phyloP scores from a whole-genome alignment of 2,113 vertebrate species.

The Todiramphus chloris region DNA sequence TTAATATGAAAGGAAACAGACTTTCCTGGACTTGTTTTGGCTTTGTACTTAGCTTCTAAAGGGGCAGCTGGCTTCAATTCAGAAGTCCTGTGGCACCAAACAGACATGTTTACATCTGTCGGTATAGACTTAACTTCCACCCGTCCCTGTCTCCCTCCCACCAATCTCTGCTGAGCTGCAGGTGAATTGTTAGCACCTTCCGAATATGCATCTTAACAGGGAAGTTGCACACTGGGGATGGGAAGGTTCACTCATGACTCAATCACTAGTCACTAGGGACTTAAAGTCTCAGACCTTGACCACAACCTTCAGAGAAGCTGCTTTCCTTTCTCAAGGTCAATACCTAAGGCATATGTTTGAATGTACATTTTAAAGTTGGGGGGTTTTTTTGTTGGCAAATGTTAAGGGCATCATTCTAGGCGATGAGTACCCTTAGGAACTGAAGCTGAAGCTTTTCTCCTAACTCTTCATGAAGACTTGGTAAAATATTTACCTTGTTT shows the following conservation, averaged over 20 bases:
- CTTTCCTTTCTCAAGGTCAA: not conserved
- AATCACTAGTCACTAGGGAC: rapidly evolving
- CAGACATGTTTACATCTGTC: rapidly evolving
- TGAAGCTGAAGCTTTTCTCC: not conserved
- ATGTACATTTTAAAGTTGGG: no score
- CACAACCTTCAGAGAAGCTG: no score
- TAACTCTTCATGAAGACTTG: not conserved
- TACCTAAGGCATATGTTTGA: not conserved
- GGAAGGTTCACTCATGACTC: not conserved
- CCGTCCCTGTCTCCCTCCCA: not conserved
- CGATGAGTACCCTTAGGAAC: not conserved
- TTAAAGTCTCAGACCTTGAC: not conserved
- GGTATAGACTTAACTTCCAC: rapidly evolving
- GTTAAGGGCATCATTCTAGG: not conserved
- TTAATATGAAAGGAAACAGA: no score
- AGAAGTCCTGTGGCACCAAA: not conserved
- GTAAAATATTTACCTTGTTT: not conserved
- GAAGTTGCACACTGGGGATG: not conserved
- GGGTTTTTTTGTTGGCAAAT: not conserved
- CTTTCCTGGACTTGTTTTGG: not conserved
- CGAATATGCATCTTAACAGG: not conserved
- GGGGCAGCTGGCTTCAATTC: not conserved
- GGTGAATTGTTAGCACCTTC: not conserved
- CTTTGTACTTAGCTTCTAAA: not conserved
- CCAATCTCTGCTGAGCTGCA: not conserved